Conservation (phyloP, 1,140 invertebrate genomes). For the Papilio helenus region DNA sequence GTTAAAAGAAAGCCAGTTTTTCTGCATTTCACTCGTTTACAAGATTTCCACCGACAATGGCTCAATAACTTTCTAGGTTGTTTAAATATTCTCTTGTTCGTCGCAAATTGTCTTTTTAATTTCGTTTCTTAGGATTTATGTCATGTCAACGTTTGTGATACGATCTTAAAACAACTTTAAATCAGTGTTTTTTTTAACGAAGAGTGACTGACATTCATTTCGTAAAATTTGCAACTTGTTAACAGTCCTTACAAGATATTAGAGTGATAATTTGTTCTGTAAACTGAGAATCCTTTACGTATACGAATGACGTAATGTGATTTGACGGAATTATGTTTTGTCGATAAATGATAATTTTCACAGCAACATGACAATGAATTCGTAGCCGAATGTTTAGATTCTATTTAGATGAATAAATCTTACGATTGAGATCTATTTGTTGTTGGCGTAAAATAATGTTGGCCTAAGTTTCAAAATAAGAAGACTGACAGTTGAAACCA, state of each 20-base stretch:
- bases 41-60: conserved; percentile 65
- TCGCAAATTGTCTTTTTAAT: conserved; percentile 45
- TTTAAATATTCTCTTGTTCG: conserved; percentile 65
- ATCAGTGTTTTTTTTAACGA: conserved; percentile 41
- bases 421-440: too few relatives aligned
- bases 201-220: conserved; percentile 40
- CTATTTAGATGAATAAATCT: neutral
- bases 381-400: conserved; percentile 39
- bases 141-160: conserved; percentile 49
- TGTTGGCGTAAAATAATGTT: too few relatives aligned
- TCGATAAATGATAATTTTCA: neutral
- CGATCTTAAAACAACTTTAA: conserved; percentile 48
- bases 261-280: conserved; percentile 14
- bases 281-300: conserved; percentile 3
- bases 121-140: conserved; percentile 51
- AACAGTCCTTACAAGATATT: conserved; percentile 12
- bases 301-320: neutral
- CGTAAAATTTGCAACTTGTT: conserved; percentile 5
- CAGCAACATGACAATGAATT: conserved; percentile 28
- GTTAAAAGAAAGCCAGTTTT: conserved; percentile 70
- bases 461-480: too few relatives aligned
- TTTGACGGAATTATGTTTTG: neutral
- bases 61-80: conserved; percentile 65
- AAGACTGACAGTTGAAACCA: too few relatives aligned
- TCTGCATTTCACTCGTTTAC: conserved; percentile 66